phyloP scores from a whole-genome alignment of 2,113 vertebrate species.

The Emberiza fucata region DNA sequence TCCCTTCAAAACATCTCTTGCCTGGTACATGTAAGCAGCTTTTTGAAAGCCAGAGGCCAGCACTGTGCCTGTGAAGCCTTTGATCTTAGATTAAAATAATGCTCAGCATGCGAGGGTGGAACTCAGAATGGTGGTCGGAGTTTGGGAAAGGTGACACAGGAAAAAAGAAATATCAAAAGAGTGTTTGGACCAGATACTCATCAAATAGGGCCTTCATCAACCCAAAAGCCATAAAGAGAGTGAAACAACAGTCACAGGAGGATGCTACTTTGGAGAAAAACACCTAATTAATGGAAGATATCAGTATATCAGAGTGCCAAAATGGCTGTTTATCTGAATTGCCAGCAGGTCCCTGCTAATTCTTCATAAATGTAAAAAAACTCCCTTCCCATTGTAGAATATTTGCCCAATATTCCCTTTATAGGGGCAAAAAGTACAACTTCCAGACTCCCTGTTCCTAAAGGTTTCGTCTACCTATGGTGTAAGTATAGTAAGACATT shows the following conservation, averaged over 20 bases:
- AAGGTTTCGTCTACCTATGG: rapidly evolving
- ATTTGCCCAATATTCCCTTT: neutral
- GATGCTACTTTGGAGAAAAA: neutral
- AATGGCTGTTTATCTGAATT: neutral
- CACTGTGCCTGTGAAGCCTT: neutral
- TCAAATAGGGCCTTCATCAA: neutral
- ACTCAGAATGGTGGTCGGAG: neutral
- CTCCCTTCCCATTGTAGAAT: neutral
- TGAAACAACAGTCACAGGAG: neutral
- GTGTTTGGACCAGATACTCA: neutral
- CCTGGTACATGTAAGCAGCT: neutral
- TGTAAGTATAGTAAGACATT: neutral
- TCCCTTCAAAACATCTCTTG: neutral
- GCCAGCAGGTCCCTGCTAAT: neutral
- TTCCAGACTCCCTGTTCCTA: neutral
- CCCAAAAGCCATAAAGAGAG: neutral
- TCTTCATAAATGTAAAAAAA: neutral
- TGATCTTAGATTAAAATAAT: neutral
- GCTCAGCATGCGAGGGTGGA: neutral
- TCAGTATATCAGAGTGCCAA: neutral
- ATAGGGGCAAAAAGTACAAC: neutral
- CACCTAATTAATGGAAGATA: neutral
- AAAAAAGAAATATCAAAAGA: neutral
- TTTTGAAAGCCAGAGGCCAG: neutral
- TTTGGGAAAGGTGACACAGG: neutral